Conservation (phyloP, 1,140 invertebrate genomes). For the Diorhabda sublineata region DNA sequence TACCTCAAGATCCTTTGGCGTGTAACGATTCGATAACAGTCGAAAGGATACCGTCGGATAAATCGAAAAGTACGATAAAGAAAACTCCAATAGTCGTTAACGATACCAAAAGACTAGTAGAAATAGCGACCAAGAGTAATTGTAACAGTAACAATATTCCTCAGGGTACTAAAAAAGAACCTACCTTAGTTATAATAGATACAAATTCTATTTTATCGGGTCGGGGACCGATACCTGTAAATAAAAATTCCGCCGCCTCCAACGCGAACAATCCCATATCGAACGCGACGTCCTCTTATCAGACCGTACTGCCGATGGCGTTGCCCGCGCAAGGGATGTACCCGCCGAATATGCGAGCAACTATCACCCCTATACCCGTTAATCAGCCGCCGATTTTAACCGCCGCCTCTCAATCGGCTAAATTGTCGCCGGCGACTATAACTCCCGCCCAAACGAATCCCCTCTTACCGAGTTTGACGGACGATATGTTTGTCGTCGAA, state of each 20-base stretch:
- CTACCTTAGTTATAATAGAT: constrained; percentile 73
- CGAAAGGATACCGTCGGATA: constrained; percentile 27
- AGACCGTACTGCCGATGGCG: constrained; percentile 52
- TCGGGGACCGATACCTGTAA: constrained; percentile 58
- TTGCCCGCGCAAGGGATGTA: constrained; percentile 57
- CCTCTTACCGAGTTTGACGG: constrained; percentile 73
- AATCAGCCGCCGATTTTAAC: constrained; percentile 29
- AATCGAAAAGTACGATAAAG: constrained; percentile 20
- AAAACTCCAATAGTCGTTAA: constrained; percentile 60
- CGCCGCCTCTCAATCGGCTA: constrained; percentile 1
- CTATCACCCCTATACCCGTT: constrained; percentile 56
- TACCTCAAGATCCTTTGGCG: constrained; percentile 62
- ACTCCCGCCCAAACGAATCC: constrained; percentile 51
- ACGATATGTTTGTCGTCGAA: constrained; percentile 87
- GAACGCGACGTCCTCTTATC: constrained; percentile 41
- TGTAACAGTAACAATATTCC: not conserved
- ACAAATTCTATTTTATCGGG: constrained; percentile 68
- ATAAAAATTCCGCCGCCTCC: constrained; percentile 35
- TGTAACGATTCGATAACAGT: constrained; percentile 44
- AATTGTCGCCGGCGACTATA: constrained; percentile 27
- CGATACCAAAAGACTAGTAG: constrained; percentile 67
- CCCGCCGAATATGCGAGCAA: constrained; percentile 55
- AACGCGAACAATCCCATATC: constrained; percentile 11
- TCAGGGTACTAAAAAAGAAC: constrained; percentile 61
- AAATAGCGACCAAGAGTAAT: constrained; percentile 57